Conservation (phyloP, 2,113 vertebrate species). For the western clawed frog (Xenopus tropicalis) region DNA sequence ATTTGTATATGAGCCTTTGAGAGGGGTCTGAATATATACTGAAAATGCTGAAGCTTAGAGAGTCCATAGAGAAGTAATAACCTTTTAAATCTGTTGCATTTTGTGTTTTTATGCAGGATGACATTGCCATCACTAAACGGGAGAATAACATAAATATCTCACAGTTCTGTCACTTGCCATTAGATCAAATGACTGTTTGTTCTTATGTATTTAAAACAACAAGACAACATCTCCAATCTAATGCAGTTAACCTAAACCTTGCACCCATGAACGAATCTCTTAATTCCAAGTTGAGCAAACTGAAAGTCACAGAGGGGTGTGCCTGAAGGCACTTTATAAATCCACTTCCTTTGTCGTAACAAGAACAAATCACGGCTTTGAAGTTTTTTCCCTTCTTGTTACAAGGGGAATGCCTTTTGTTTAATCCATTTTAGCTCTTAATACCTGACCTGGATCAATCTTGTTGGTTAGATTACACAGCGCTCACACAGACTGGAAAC, state of each 20-base stretch:
- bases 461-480: constrained; percentile 71
- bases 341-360: constrained; percentile 72
- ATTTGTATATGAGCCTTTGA: too few relatives aligned
- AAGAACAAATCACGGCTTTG: constrained; percentile 77
- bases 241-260: constrained; percentile 58
- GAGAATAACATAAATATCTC: background rate
- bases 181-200: background rate
- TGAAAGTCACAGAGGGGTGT: constrained; percentile 67
- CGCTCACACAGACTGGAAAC: constrained; percentile 60
- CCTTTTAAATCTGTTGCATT: too few relatives aligned
- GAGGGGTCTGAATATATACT: too few relatives aligned
- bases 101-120: too few relatives aligned
- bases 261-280: constrained; percentile 50
- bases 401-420: constrained; percentile 74
- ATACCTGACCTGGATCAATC: constrained; percentile 75
- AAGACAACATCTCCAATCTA: constrained; percentile 47
- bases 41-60: too few relatives aligned
- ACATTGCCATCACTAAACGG: too few relatives aligned
- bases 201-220: constrained; percentile 49
- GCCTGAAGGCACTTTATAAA: constrained; percentile 66
- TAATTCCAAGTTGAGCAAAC: constrained; percentile 57
- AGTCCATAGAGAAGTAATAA: too few relatives aligned
- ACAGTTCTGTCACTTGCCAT: constrained; percentile 1
- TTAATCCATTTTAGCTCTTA: constrained; percentile 81
- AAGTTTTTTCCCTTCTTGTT: constrained; percentile 71